phyloP scores from a whole-genome alignment of 2,113 vertebrate species.

The Poeciliopsis prolifica region DNA sequence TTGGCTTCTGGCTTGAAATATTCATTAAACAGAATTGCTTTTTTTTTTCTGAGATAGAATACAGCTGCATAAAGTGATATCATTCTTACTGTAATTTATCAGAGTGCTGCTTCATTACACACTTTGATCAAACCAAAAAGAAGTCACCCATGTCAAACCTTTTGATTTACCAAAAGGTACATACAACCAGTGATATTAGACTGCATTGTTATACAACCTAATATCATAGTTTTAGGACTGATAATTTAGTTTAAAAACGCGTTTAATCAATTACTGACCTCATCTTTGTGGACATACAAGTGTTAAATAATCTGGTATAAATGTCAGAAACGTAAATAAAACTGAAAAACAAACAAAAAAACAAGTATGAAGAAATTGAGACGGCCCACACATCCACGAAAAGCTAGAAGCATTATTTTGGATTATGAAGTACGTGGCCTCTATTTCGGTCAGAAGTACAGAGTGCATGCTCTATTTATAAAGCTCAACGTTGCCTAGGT shows the following conservation, averaged over 20 bases:
- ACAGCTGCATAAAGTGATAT: not conserved
- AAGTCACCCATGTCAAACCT: not conserved
- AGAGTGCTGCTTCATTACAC: not conserved
- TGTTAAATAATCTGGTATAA: too few relatives aligned
- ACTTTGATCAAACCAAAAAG: not conserved
- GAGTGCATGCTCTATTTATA: slow-evolving; percentile 51
- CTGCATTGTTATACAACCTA: not conserved
- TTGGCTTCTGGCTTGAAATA: not conserved
- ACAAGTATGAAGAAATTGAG: too few relatives aligned
- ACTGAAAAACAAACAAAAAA: too few relatives aligned
- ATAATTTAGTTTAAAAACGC: not conserved
- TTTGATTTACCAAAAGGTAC: not conserved
- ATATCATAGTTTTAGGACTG: not conserved
- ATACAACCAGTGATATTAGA: too few relatives aligned
- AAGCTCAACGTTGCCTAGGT: slow-evolving; percentile 16
- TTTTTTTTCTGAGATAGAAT: too few relatives aligned
- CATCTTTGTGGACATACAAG: not conserved
- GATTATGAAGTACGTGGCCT: not conserved
- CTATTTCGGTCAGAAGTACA: slow-evolving; percentile 11
- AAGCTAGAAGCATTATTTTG: slow-evolving; percentile 1
- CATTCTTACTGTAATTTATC: not conserved
- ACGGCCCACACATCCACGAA: slow-evolving; percentile 11
- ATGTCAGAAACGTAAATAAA: too few relatives aligned
- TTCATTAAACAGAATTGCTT: too few relatives aligned
- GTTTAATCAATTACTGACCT: not conserved